These are phyloP conservation scores for Cephonodes hylas DNA, from an alignment of 2,888 invertebrate genomes.

Conservation along the genomic window DNA sequence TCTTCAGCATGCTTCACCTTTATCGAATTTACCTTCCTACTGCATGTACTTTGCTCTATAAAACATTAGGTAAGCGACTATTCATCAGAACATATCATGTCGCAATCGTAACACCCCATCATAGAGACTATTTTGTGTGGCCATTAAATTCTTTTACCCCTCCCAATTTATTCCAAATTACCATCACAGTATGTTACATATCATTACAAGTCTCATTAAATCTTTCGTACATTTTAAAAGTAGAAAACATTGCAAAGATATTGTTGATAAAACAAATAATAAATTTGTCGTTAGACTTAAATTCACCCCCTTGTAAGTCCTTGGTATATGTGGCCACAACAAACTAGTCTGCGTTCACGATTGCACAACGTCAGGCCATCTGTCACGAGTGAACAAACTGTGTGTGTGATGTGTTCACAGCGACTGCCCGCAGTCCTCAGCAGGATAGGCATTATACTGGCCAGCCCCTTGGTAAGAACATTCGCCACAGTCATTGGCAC, in stretches of 20 bases:
- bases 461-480: conserved; percentile 95
- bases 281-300: conserved; percentile 15
- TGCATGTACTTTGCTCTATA: conserved; percentile 49
- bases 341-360: conserved; percentile 74
- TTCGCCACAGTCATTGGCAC: conserved; percentile 78
- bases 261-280: not conserved
- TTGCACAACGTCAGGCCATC: conserved; percentile 72
- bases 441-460: conserved; percentile 97
- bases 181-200: not conserved
- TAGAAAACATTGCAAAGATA: conserved; percentile 79
- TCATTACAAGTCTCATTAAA: conserved; percentile 12
- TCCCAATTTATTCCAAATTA: conserved; percentile 8
- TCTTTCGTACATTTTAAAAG: conserved; percentile 26
- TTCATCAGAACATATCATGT: conserved; percentile 47
- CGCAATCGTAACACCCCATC: conserved; percentile 44
- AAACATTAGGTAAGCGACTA: conserved; percentile 43
- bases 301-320: conserved; percentile 15
- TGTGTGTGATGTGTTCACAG: conserved; percentile 89
- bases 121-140: conserved; percentile 76
- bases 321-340: conserved; percentile 60
- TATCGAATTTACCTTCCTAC: conserved; percentile 32
- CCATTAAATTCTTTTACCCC: conserved; percentile 37
- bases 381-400: conserved; percentile 79
- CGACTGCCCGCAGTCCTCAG: conserved; percentile 97
- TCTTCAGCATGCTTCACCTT: conserved; percentile 55